Evolutionary conservation across 2,113 vertebrate genomes (phyloP).

Genomic region (Gymnarchus niloticus): DNA sequence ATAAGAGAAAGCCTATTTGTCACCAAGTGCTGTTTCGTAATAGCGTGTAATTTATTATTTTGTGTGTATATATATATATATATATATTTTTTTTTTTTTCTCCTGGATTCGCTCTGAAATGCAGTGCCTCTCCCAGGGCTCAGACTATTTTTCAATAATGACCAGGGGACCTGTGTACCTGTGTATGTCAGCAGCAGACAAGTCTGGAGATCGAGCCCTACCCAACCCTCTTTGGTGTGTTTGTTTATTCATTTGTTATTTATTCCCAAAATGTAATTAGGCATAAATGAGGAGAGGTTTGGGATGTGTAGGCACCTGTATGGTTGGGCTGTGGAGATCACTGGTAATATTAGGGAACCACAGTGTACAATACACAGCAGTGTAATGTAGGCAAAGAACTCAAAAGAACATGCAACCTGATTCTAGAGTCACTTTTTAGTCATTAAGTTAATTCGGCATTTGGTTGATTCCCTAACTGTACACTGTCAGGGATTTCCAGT

Average conservation of each 20-base stretch:
- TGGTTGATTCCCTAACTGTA: background rate
- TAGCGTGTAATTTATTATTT: background rate
- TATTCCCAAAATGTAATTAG: background rate
- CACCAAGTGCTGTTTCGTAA: constrained; percentile 7
- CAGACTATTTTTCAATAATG: background rate
- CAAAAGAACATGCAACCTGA: background rate
- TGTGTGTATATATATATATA: too few species aligned
- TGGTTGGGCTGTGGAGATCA: background rate
- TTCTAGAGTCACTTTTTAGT: background rate
- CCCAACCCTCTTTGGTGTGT: background rate
- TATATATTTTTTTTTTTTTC: background rate
- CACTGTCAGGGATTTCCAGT: background rate
- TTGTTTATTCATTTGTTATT: background rate
- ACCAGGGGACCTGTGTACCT: background rate
- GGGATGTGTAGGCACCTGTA: background rate
- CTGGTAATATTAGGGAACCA: background rate
- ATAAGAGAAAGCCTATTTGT: background rate
- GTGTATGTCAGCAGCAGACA: background rate
- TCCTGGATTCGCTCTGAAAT: background rate
- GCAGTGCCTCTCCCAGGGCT: background rate
- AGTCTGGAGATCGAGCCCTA: background rate
- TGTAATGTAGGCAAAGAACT: background rate
- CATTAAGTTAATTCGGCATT: background rate
- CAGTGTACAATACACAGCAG: background rate
- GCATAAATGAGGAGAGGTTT: background rate